Evolutionary conservation across 1,140 invertebrate genomes (phyloP).

Genomic region (Bombyx mori): ASM3026992v2 NC_085110.1:18966501-18967000

Average conservation of each 20-base stretch:
- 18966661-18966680: too few species aligned
- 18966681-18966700: too few species aligned
- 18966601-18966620: too few species aligned
- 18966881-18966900: constrained; percentile 37
- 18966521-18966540: constrained; percentile 24
- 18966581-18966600: too few species aligned
- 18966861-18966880: constrained; percentile 30
- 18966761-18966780: constrained; percentile 40
- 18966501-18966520: constrained; percentile 27
- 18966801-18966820: too few species aligned
- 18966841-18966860: constrained; percentile 34
- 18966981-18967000: constrained; percentile 24
- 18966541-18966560: constrained; percentile 22
- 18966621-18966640: too few species aligned
- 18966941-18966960: constrained; percentile 20
- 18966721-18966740: not conserved
- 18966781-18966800: too few species aligned
- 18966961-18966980: constrained; percentile 24
- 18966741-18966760: constrained; percentile 12
- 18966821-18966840: constrained; percentile 31
- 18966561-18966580: constrained; percentile 18
- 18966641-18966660: too few species aligned
- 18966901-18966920: constrained; percentile 40
- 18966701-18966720: not conserved
- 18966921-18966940: constrained; percentile 40